Conservation (phyloP, 2,113 vertebrate genomes). For the Glaucidium brasilianum region DNA sequence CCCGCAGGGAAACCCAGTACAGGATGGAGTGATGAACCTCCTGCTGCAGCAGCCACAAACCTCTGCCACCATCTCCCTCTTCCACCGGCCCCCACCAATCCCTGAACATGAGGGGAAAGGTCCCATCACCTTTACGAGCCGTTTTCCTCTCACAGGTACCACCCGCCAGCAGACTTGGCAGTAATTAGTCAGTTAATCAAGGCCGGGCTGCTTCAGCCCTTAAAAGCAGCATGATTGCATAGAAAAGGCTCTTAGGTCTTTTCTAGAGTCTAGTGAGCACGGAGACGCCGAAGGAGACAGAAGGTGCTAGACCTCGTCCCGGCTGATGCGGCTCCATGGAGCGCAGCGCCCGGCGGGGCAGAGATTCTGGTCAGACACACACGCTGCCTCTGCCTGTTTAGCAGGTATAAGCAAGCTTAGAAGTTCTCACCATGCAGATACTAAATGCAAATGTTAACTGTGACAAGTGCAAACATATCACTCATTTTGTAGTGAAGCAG, state of each 20-base stretch:
- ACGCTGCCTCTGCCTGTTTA: background rate
- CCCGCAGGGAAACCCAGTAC: background rate
- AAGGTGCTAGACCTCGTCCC: background rate
- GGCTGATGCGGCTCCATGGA: background rate
- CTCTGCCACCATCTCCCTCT: background rate
- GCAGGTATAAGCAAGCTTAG: conserved; percentile 2
- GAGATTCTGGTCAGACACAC: conserved; percentile 40
- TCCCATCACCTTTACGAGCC: background rate
- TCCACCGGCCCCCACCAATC: background rate
- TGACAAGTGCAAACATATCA: conserved; percentile 56
- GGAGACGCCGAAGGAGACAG: background rate
- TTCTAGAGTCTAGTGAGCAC: background rate
- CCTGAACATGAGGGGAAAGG: background rate
- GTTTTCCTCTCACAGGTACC: background rate
- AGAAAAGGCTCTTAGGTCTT: background rate
- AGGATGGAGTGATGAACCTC: background rate
- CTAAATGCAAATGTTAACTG: conserved; percentile 23
- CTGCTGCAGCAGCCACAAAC: background rate
- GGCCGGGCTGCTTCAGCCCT: background rate
- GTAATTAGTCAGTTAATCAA: background rate
- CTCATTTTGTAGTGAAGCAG: background rate
- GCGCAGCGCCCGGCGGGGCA: background rate
- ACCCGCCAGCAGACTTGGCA: background rate
- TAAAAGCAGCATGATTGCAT: background rate
- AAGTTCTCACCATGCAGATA: conserved; percentile 34